Percentiles rank a stretch among this genome's conserved stretches.
These are phyloP conservation scores for Brienomyrus brachyistius DNA, from an alignment of 2,113 vertebrate species.

Conservation along the genomic window DNA sequence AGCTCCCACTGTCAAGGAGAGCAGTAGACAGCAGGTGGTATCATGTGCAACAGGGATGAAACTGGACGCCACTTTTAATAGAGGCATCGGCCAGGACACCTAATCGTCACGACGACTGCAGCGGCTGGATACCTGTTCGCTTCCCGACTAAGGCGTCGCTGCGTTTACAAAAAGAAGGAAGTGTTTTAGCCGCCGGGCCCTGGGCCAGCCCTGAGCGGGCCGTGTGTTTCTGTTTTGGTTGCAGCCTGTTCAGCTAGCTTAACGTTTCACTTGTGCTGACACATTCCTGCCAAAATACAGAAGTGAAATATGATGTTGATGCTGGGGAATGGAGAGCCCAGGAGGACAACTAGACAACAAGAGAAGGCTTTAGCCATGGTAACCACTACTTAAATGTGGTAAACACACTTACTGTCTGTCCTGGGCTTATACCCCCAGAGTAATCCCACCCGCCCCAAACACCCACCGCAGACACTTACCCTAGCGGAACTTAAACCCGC, in stretches of 20 bases:
- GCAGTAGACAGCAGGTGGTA: neutral
- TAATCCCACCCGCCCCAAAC: constrained; percentile 22
- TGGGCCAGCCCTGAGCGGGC: neutral
- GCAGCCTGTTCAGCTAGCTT: neutral
- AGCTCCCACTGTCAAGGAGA: neutral
- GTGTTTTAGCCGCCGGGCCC: neutral
- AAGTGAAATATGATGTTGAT: constrained; percentile 24
- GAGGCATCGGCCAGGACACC: neutral
- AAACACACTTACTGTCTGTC: constrained; percentile 19
- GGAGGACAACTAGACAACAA: neutral
- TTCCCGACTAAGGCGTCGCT: neutral
- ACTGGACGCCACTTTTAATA: neutral
- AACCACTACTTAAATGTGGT: neutral
- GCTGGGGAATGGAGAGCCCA: constrained; percentile 31
- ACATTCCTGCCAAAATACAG: neutral
- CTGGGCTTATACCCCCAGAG: constrained; percentile 22
- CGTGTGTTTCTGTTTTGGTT: neutral
- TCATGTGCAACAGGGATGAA: neutral
- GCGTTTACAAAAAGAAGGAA: neutral
- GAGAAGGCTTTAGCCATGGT: constrained; percentile 6
- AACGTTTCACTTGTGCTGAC: neutral
- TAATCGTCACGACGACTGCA: neutral
- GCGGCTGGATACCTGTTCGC: neutral
- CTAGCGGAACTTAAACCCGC: constrained; percentile 40
- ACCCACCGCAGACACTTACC: constrained; percentile 38